Evolutionary conservation across 2,888 invertebrate genomes (phyloP), one percentile per base, ranked within the genome.

Genomic region (Entomobrya multifasciata): DNA sequence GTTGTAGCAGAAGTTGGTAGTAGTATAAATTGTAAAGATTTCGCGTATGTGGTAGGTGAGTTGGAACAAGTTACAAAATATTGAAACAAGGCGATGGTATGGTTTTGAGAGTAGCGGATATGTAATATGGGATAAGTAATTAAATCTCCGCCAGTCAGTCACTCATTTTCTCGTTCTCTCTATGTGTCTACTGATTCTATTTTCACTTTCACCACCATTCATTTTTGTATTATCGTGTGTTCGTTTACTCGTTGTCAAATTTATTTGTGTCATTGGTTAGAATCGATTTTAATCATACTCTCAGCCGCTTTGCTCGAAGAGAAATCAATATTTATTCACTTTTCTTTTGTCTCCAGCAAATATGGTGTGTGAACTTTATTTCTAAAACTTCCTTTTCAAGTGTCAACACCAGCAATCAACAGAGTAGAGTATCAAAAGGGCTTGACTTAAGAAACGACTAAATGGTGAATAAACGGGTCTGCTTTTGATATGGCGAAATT

Each of bases 91-190:
- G n/a, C n/a, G n/a, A n/a, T n/a, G n/a, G n/a, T n/a, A n/a, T n/a
- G n/a, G n/a, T n/a, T n/a, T n/a, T n/a, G 72, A 74, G 27, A n/a
- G 70, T 25, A 52, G 49, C 22, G 52, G 44, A 74, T 49, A 44
- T 70, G 47, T 72, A 65, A 72, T 70, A 67, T 70, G 52, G 10
- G 17, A 4, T 76, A 62, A 74, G 76, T 83, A 83, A 83, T 83
- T 83, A 83, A 76, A 83, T 76, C 76, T 83, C 72, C 72, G 49
- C 47, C 17, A 72, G 81, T 57, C 81, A 82, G 20, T 80, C 81
- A 74, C 22, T 41, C 22, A 25, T 44, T 44, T n/a, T n/a, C n/a
- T n/a, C 62, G 36, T 67, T 44, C 27, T 80, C 80, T n/a, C n/a
- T n/a, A n/a, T n/a, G n/a, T 44, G 67, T 22, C 36, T 41, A 13